phyloP scores from a whole-genome alignment of 2,888 invertebrate species.

The Brachyptera risi region DNA sequence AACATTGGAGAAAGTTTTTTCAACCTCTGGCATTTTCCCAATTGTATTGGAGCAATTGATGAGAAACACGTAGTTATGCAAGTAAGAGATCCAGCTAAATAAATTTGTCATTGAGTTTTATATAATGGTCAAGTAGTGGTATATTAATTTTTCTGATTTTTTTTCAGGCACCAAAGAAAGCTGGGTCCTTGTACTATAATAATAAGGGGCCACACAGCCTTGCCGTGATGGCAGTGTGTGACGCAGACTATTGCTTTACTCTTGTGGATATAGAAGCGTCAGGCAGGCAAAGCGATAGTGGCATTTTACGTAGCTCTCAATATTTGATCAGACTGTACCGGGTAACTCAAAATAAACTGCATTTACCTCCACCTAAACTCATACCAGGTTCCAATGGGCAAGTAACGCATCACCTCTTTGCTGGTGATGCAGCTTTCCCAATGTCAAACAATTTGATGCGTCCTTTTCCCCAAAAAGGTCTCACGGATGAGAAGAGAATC shows the following conservation, averaged over 20 bases:
- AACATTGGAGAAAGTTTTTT: constrained; percentile 30
- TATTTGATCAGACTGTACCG: too few relatives aligned
- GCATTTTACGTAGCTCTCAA: constrained; percentile 5
- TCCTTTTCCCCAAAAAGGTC: constrained; percentile 10
- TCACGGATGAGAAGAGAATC: constrained; percentile 24
- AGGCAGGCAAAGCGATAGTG: constrained; percentile 21
- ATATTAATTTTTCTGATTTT: background rate
- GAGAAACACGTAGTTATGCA: constrained; percentile 32
- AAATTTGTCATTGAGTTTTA: background rate
- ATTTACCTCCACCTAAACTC: constrained; percentile 4
- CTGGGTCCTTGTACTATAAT: constrained; percentile 1
- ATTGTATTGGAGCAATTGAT: constrained; percentile 34
- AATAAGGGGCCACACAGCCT: too few relatives aligned
- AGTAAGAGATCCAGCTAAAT: background rate
- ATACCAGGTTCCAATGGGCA: constrained; percentile 6
- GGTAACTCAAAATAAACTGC: background rate
- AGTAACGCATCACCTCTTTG: background rate
- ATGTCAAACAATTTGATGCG: constrained; percentile 13
- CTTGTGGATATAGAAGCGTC: constrained; percentile 16
- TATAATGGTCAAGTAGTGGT: too few relatives aligned
- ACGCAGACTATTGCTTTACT: constrained; percentile 34
- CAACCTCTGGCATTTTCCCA: constrained; percentile 34
- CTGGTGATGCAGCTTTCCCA: constrained; percentile 14
- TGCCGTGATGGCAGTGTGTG: constrained; percentile 33
- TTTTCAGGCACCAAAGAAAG: background rate